phyloP scores from a whole-genome alignment of 2,888 invertebrate species.

The Pocota personata region DNA sequence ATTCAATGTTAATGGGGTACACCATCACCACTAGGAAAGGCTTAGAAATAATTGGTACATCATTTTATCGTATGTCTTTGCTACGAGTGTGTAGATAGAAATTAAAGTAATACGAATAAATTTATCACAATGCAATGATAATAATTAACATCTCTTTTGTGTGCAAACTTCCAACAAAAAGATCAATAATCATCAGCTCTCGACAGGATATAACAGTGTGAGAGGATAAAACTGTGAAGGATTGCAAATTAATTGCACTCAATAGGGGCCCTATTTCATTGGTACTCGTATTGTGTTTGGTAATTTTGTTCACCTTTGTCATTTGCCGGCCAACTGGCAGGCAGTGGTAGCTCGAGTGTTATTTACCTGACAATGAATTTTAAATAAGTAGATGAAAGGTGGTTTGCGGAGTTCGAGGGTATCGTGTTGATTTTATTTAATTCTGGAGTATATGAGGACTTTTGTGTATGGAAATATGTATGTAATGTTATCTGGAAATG shows the following conservation, averaged over 20 bases:
- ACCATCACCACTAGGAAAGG: background rate
- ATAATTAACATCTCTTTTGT: constrained; percentile 17
- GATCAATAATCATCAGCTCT: constrained; percentile 12
- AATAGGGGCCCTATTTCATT: constrained; percentile 13
- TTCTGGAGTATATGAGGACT: background rate
- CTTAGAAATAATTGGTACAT: background rate
- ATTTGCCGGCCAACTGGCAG: background rate
- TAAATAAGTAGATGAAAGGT: background rate
- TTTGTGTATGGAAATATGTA: too few relatives aligned
- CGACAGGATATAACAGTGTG: background rate
- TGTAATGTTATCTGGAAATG: too few relatives aligned
- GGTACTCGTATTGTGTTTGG: constrained; percentile 16
- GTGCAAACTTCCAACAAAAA: constrained; percentile 2
- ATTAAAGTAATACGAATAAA: background rate
- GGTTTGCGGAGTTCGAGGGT: background rate
- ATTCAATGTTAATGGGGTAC: background rate
- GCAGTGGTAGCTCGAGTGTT: background rate
- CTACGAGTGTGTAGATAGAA: background rate
- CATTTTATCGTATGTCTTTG: too few relatives aligned
- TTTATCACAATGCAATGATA: background rate
- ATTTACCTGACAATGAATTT: constrained; percentile 41
- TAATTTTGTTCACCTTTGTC: constrained; percentile 27
- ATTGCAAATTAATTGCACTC: constrained; percentile 56
- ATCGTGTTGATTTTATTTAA: background rate
- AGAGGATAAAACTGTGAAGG: background rate